Conservation (phyloP, 2,797 vertebrate species). For the Pseudocheirus occidentalis region DNA sequence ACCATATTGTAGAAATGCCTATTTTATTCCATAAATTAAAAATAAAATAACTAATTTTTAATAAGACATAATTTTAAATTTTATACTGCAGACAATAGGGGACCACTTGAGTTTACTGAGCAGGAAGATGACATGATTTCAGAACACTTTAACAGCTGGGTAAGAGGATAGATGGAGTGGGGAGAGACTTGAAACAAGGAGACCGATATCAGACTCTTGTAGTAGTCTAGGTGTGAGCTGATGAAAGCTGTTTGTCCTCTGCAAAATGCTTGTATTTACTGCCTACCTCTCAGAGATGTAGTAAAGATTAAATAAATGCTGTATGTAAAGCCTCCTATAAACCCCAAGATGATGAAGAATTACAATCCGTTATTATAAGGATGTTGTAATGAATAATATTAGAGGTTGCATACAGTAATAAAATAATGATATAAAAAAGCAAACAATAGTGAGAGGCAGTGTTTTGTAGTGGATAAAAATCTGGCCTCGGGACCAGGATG, state of each 20-base stretch:
- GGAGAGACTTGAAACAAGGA: neutral
- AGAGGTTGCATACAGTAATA: neutral
- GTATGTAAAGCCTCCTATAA: neutral
- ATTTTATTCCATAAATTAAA: neutral
- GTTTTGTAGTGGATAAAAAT: neutral
- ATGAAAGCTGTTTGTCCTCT: neutral
- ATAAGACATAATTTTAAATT: neutral
- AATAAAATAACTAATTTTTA: neutral
- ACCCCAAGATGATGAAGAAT: neutral
- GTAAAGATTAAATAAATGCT: neutral
- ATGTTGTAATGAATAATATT: neutral
- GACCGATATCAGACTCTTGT: neutral
- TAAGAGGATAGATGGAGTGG: neutral
- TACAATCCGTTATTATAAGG: neutral
- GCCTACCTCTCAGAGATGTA: neutral
- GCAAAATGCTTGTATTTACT: neutral
- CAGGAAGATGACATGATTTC: neutral
- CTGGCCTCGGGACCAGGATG: neutral
- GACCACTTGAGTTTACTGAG: neutral
- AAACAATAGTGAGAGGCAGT: neutral
- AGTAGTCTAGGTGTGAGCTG: neutral
- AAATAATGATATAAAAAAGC: neutral
- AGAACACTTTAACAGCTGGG: neutral
- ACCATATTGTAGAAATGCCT: neutral
- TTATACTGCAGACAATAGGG: neutral